Evolutionary conservation across 2,113 vertebrate species (phyloP), one percentile per base, ranked within the genome.

Genomic region (Zosterops lateralis): DNA sequence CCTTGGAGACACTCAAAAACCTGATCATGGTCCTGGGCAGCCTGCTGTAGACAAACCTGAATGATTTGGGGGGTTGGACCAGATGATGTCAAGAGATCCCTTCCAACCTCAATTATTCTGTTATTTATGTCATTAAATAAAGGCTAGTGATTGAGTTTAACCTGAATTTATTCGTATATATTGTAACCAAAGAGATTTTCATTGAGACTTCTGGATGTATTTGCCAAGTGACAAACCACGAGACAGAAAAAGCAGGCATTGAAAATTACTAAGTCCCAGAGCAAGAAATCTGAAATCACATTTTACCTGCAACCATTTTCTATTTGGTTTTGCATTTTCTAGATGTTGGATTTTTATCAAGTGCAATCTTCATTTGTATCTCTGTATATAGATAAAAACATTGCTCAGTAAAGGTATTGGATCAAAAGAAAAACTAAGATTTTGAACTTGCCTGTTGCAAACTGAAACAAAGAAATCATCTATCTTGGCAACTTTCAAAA

Each of bases 1-100:
- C 17, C 38, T 8, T 7, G 2, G 31, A 81, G 25, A 54, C 24
- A 16, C 8, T 88, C 11, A 50, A 68, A 68, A 32, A 9, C 5
- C 16, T 44, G 14, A 45, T 42, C 19, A 21, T 4, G 9, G 12
- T 79, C 12, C 44, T 2, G 0, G 8, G 22, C 42, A 84, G 22
- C 17, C 26, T 47, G 29, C 12, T 51, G 10, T 28, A 57, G n/a
- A 28, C 1, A n/a, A 38, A 36, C 7, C 20, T 53, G 42, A 21
- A 58, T 40, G 21, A 81, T 34, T 0, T 29, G 4, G 9, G 3
- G 6, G 0, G 1, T 10, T 82, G 36, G 22, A 53, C 17, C 3
- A 34, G 22, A 21, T 25, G 12, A 36, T 22, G 40, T 14, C 32
- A 26, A 82, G 40, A 85, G 9, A 26, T 47, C 31, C 7, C 31